Evolutionary conservation across 2,888 invertebrate species (phyloP), one percentile per base, ranked within the genome.

Genomic region (Synanthedon andrenaeformis): DNA sequence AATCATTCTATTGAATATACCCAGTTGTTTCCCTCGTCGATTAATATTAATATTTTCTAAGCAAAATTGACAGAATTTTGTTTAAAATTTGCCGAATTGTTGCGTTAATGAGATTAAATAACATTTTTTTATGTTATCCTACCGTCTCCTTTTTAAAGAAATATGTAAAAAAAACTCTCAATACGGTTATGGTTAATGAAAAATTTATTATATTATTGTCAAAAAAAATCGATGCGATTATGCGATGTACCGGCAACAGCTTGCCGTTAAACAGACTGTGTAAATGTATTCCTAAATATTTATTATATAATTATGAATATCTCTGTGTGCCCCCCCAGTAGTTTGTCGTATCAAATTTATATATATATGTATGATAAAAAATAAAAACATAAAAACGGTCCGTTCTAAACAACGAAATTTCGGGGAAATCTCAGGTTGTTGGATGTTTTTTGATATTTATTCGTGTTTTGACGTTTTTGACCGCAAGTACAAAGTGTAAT

Each of bases 401-500:
- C 86, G 78, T 72, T 67, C 67, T 69, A 79, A 71, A 85, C 86
- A 87, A 86, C 86, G 86, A 87, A 84, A 65, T 51, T 23, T 73
- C 74, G 81, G 79, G 80, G 76, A 81, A 76, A 67, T 52, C 41
- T 70, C 81, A 79, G 85, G 85, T 84, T 83, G 85, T 86, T 83
- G 72, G 67, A 65, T 35, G 85, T 85, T 83, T 72, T 67, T 65
- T 67, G 69, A 64, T 56, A 63, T 62, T 59, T 79, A 80, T 72
- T 80, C 75, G 74, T 80, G 75, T 79, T 64, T 79, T 76, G 70
- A 70, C 75, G 73, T 81, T 35, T 35, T 68, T 73, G 70, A 71
- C 77, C 80, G 77, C 79, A 80, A 84, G 85, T 85, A 86, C 85
- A 85, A 85, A 79, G 69, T 72, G 69, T 64, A 74, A 10, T 79